Conservation (phyloP, 1,140 invertebrate species). For the Sitobion miscanthi region DNA sequence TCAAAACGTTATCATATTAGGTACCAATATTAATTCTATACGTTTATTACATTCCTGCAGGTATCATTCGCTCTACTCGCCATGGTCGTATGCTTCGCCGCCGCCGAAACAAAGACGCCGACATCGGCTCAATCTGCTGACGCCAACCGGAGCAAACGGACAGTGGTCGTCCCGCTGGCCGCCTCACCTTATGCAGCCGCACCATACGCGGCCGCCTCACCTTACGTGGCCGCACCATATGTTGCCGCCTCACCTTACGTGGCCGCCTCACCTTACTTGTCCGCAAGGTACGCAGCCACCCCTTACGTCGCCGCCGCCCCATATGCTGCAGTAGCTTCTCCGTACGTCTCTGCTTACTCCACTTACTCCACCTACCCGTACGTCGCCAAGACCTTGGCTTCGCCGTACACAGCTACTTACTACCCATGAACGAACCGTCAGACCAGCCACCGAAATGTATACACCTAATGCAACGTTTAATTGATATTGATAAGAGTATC, state of each 20-base stretch:
- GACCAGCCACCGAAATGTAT: neutral
- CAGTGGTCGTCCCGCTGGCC: neutral
- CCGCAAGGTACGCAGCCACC: neutral
- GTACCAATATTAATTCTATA: neutral
- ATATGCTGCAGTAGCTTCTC: neutral
- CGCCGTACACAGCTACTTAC: conserved; percentile 23
- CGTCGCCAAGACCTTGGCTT: conserved; percentile 18
- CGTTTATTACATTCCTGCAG: neutral
- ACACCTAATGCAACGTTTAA: neutral
- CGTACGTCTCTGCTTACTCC: neutral
- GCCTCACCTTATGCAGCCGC: neutral
- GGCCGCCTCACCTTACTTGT: neutral
- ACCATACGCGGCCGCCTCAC: neutral
- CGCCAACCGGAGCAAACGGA: neutral
- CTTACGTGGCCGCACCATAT: neutral
- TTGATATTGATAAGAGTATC: neutral
- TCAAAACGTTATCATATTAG: too few species aligned
- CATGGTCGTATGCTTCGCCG: conserved; percentile 18
- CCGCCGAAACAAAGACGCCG: neutral
- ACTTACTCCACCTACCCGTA: conserved; percentile 16
- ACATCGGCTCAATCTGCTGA: neutral
- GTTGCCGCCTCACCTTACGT: neutral
- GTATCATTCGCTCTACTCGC: conserved; percentile 9
- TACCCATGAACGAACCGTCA: neutral
- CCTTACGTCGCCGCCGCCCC: conserved; percentile 6